Percentiles rank a stretch among this genome's conserved stretches.
Conservation (phyloP, 2,888 invertebrate species). For the Chrysolina americana region DNA sequence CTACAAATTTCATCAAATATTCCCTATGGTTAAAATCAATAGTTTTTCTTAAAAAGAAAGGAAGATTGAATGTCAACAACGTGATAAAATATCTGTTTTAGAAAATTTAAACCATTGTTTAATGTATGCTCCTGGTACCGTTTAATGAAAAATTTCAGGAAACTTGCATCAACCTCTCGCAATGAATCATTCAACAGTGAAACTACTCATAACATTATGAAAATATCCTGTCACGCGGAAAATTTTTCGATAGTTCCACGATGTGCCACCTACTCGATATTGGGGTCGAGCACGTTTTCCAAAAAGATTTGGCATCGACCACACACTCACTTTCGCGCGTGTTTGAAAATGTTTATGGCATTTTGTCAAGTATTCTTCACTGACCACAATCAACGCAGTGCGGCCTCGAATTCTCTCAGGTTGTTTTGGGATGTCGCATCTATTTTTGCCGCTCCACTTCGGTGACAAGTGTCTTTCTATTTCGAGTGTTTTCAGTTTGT, state of each 20-base stretch:
- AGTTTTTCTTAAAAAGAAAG: too few relatives aligned
- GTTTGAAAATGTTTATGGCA: slow-evolving; percentile 55
- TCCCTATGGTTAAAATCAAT: too few relatives aligned
- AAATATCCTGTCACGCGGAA: neutral
- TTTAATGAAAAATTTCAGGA: too few relatives aligned
- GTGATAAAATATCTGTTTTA: too few relatives aligned
- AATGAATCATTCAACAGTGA: neutral
- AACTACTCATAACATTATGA: neutral
- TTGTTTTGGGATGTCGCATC: slow-evolving; percentile 39
- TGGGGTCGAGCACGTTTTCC: slow-evolving; percentile 24
- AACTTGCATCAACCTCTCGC: too few relatives aligned
- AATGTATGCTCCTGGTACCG: too few relatives aligned
- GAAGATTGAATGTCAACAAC: too few relatives aligned
- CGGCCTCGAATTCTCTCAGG: slow-evolving; percentile 42
- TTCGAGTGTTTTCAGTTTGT: slow-evolving; percentile 54
- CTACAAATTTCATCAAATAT: too few relatives aligned
- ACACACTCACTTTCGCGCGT: slow-evolving; percentile 33
- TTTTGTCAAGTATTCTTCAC: slow-evolving; percentile 63
- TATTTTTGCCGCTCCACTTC: slow-evolving; percentile 57
- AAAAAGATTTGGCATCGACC: slow-evolving; percentile 36
- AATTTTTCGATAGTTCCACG: slow-evolving; percentile 2
- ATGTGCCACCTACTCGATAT: slow-evolving; percentile 7
- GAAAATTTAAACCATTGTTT: too few relatives aligned
- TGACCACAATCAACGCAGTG: slow-evolving; percentile 51
- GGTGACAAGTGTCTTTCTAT: slow-evolving; percentile 62